phyloP scores from a whole-genome alignment of 2,797 vertebrate genomes.

The Dryobates pubescens region DNA sequence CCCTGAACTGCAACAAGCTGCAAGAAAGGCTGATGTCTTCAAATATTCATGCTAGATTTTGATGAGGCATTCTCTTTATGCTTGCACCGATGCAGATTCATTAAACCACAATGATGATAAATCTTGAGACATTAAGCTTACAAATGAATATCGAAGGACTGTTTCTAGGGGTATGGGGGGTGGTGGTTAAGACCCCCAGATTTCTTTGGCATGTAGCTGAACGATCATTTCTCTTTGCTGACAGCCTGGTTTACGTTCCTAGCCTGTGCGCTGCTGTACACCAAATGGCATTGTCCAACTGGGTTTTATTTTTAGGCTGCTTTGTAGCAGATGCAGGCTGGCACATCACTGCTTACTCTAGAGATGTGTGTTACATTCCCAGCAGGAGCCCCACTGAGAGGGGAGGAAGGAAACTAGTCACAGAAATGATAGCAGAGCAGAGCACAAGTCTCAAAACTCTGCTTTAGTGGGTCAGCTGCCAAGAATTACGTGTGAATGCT shows the following conservation, averaged over 20 bases:
- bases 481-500: background rate
- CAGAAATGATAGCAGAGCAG: slow-evolving; percentile 1
- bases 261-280: slow-evolving; percentile 7
- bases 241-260: slow-evolving; percentile 6
- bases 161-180: background rate
- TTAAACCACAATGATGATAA: slow-evolving; percentile 9
- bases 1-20: slow-evolving; percentile 8
- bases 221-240: slow-evolving; percentile 33
- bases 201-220: slow-evolving; percentile 25
- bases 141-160: background rate
- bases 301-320: slow-evolving; percentile 56
- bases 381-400: slow-evolving; percentile 6
- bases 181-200: background rate
- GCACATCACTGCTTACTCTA: slow-evolving; percentile 19
- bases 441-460: background rate
- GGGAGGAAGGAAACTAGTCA: background rate
- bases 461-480: slow-evolving; percentile 25
- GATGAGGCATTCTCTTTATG: background rate
- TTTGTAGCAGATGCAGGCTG: slow-evolving; percentile 35
- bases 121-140: background rate
- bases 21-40: background rate
- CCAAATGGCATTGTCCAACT: slow-evolving; percentile 32
- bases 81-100: background rate
- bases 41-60: slow-evolving; percentile 12
- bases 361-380: slow-evolving; percentile 1